Conservation (phyloP, 2,888 invertebrate species). For the Cosmia pyralina region DNA sequence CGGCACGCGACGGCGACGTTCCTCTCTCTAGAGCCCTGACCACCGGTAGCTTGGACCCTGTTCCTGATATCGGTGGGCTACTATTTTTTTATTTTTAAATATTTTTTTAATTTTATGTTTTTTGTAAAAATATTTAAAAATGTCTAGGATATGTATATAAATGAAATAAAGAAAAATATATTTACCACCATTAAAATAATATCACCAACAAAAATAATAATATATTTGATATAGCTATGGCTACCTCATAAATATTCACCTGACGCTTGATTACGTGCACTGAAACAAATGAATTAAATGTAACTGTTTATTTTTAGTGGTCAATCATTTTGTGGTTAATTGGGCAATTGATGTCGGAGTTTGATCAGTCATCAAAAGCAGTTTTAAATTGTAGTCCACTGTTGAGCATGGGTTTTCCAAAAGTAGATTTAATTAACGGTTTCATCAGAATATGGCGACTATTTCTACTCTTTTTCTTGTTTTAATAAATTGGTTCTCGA, state of each 20-base stretch:
- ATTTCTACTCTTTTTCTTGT: neutral
- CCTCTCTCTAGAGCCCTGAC: no score
- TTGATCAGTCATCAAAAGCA: neutral
- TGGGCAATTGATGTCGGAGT: neutral
- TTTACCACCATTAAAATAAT: no score
- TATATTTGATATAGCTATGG: neutral
- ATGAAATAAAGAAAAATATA: no score
- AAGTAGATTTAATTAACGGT: neutral
- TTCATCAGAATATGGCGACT: neutral
- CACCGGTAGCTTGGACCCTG: no score
- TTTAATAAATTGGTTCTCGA: neutral
- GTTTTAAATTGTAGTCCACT: neutral
- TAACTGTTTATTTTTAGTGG: slow-evolving; percentile 28
- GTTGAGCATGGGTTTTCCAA: neutral
- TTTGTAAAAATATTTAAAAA: no score
- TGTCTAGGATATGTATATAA: no score
- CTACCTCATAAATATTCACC: slow-evolving; percentile 33
- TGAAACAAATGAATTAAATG: slow-evolving; percentile 22
- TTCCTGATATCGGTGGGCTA: no score
- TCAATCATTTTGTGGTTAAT: slow-evolving; percentile 28
- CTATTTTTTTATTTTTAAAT: no score
- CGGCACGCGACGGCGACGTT: no score
- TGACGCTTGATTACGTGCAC: slow-evolving; percentile 27
- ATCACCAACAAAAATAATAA: no score
- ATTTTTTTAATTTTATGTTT: no score